Evolutionary conservation across 2,113 vertebrate species (phyloP), one percentile per base, ranked within the genome.

Genomic region (Phalacrocorax pelagicus): DNA sequence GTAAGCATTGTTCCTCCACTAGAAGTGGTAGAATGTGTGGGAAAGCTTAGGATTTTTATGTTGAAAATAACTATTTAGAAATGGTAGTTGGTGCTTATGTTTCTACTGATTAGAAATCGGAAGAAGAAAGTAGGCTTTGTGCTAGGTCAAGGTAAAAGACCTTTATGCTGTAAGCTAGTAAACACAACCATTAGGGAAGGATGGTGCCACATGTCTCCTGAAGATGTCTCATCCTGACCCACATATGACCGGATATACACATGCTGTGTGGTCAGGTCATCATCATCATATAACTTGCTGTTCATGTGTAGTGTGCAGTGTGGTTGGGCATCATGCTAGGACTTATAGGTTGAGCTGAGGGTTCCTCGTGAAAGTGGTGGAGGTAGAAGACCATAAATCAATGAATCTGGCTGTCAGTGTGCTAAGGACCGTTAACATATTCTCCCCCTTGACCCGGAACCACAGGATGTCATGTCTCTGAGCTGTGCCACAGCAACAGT

Each of bases 141-240:
- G 32, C 22, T 58, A n/a, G 59, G 32, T 78, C 11, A 34, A 5
- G 1, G 26, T 81, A 74, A 36, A 66, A 85, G 26, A 4, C 2
- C 13, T 42, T 55, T 40, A 4, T 54, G 21, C 9, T 38, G 3
- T 20, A 19, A 62, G 14, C 32, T 71, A 19, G n/a, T 67, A 63
- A 94, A 80, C 4, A 22, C 4, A 62, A 0, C 23, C 10, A 0
- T 59, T 72, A 52, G 16, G 52, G n/a, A 69, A 67, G 22, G 44
- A 32, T 46, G 24, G 16, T 24, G 27, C 11, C 9, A 5, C 0
- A 0, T 0, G 3, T 66, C 16, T 86, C 52, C 15, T 49, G 46
- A 73, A 49, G 71, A 36, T 10, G 13, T 20, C 15, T 57, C 7
- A 20, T 85, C 18, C 30, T 71, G 42, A 18, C 34, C 34, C 16